A percentile compares a stretch with the other conserved stretches of the same genome.
These are phyloP conservation scores for Tychaedon coryphoeus DNA, from an alignment of 2,113 vertebrate species.

Conservation along the genomic window DNA sequence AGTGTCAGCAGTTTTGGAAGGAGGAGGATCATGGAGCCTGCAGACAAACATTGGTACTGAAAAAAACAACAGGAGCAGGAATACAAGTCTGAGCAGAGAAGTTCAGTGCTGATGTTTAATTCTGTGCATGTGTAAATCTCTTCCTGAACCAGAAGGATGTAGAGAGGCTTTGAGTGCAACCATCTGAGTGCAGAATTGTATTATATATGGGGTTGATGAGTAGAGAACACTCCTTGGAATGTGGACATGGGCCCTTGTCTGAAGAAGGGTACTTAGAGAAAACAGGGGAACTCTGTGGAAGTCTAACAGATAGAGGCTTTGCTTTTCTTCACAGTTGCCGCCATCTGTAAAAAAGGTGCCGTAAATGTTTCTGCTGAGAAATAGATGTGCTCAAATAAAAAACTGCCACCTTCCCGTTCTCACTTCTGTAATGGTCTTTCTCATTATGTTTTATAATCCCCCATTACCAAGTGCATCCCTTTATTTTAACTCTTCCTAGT, in stretches of 20 bases:
- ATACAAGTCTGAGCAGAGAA: not conserved
- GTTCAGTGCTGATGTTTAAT: not conserved
- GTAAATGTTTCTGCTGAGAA: not conserved
- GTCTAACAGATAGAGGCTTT: not conserved
- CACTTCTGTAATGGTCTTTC: not conserved
- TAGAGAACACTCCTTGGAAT: not conserved
- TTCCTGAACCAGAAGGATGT: not conserved
- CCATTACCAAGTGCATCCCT: not conserved
- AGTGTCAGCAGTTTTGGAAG: not conserved
- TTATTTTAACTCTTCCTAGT: not conserved
- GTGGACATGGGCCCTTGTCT: not conserved
- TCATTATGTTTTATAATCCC: not conserved
- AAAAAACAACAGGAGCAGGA: not conserved
- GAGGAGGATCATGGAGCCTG: not conserved
- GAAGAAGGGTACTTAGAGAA: not conserved
- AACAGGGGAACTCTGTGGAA: not conserved
- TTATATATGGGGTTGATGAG: not conserved
- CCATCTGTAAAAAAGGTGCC: not conserved
- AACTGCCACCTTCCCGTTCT: not conserved
- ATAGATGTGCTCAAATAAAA: not conserved
- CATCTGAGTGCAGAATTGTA: not conserved
- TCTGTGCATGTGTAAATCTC: not conserved
- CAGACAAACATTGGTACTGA: not conserved
- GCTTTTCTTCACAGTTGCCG: not conserved
- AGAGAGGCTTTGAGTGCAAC: not conserved